phyloP scores from a whole-genome alignment of 2,888 invertebrate species.

The Synergus gifuensis region DNA sequence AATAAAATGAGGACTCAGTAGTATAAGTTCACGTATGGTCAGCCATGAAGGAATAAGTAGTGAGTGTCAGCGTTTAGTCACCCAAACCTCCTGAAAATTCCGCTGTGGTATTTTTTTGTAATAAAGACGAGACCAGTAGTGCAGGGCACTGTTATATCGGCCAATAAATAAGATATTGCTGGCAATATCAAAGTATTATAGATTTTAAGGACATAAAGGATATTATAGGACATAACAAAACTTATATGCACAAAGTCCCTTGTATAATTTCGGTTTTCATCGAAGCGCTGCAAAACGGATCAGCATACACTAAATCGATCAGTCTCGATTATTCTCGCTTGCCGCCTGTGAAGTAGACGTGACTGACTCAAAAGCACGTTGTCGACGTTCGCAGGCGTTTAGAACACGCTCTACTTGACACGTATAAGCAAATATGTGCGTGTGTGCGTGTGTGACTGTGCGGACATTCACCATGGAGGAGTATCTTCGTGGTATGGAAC shows the following conservation, averaged over 20 bases:
- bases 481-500: not conserved
- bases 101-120: too few species aligned
- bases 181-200: too few species aligned
- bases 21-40: too few species aligned
- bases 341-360: slow-evolving; percentile 34
- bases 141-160: too few species aligned
- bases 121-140: too few species aligned
- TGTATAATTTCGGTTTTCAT: not conserved
- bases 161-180: too few species aligned
- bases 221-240: too few species aligned
- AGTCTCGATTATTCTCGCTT: slow-evolving; percentile 37
- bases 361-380: slow-evolving; percentile 24
- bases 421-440: not conserved
- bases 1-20: too few species aligned
- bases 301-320: slow-evolving; percentile 31
- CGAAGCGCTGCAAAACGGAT: slow-evolving; percentile 1
- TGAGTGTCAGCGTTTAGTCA: too few species aligned
- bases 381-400: slow-evolving; percentile 39
- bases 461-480: not conserved
- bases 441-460: not conserved
- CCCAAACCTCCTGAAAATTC: too few species aligned
- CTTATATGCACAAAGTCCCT: not conserved
- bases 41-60: too few species aligned
- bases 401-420: slow-evolving; percentile 24
- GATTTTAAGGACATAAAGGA: too few species aligned